Evolutionary conservation across 2,797 vertebrate species (phyloP).

Genomic region (Natrix natrix): DNA sequence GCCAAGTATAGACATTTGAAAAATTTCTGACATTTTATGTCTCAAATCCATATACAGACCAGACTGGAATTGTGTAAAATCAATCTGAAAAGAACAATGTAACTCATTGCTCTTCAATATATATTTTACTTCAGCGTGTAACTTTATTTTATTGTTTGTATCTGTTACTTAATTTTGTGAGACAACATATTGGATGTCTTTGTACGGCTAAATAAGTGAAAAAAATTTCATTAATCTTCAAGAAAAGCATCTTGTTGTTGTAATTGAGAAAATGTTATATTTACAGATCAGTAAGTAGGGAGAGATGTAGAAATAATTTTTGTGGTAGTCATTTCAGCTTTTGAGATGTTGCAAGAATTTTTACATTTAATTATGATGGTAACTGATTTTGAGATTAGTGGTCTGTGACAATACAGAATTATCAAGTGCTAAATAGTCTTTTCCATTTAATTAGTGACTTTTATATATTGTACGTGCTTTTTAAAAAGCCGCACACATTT

Average conservation of each 20-base stretch:
- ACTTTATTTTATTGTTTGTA: not conserved
- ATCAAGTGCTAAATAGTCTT: slow-evolving; percentile 16
- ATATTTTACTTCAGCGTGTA: not conserved
- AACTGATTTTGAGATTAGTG: slow-evolving; percentile 40
- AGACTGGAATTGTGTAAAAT: not conserved
- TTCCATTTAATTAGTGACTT: slow-evolving; percentile 31
- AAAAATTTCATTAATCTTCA: slow-evolving; percentile 20
- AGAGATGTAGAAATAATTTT: slow-evolving; percentile 24
- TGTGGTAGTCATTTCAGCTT: slow-evolving; percentile 18
- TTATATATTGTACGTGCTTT: not conserved
- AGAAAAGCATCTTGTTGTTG: slow-evolving; percentile 1
- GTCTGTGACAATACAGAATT: slow-evolving; percentile 10
- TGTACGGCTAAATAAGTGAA: not conserved
- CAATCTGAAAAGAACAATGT: not conserved
- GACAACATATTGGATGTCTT: slow-evolving; percentile 1
- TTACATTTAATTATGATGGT: slow-evolving; percentile 27
- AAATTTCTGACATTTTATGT: not conserved
- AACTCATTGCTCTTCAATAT: not conserved
- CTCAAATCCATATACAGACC: not conserved
- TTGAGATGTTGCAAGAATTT: slow-evolving; percentile 41
- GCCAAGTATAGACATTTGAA: not conserved
- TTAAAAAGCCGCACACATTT: slow-evolving; percentile 24
- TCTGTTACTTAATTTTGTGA: slow-evolving; percentile 12
- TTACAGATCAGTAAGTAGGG: slow-evolving; percentile 11
- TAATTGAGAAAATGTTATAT: slow-evolving; percentile 32